Evolutionary conservation across 2,888 invertebrate genomes (phyloP), one percentile per base, ranked within the genome.

Genomic region (Lasioglossum marginatum): DNA sequence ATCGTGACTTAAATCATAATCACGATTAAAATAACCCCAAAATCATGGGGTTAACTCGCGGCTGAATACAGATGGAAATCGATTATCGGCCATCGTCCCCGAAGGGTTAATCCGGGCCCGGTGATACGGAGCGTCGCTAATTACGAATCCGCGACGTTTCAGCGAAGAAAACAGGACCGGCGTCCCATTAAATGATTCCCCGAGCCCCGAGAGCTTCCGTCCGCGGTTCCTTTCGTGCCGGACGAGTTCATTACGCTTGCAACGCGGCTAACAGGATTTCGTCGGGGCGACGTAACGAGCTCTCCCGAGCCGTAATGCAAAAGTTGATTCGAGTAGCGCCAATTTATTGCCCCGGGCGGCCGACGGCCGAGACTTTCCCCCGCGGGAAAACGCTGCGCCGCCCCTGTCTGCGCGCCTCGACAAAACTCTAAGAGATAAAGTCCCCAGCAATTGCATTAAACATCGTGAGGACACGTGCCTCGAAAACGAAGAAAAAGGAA

Each of bases 251-350:
- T 92, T 91, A 91, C 87, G 85, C 84, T 85, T 85, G 86, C 83
- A 84, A 85, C 71, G 79, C 85, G 86, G 83, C 88, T 88, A 90
- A 92, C 90, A 88, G 87, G 85, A 89, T 90, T 92, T 87, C 80
- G 80, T 76, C 48, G 63, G 85, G 86, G 75, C 77, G 81, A 85
- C 82, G 86, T 92, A 93, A 92, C 92, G 91, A 93, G 90, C 88
- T 86, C 81, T 87, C 68, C 12, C 87, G 82, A 85, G 88, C 75
- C 83, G 89, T 88, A 91, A 91, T 91, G 92, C 88, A 89, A 92
- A 91, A 92, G 91, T 92, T 91, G 90, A 92, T 91, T 91, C 90
- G 89, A 91, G 90, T 87, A 85, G 88, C 88, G 81, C 83, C 89
- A 92, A 91, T 92, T 92, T 93, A 90, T 91, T 88, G 87, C 79